Conservation (phyloP, 2,797 vertebrate genomes). For the Falco concolor region DNA sequence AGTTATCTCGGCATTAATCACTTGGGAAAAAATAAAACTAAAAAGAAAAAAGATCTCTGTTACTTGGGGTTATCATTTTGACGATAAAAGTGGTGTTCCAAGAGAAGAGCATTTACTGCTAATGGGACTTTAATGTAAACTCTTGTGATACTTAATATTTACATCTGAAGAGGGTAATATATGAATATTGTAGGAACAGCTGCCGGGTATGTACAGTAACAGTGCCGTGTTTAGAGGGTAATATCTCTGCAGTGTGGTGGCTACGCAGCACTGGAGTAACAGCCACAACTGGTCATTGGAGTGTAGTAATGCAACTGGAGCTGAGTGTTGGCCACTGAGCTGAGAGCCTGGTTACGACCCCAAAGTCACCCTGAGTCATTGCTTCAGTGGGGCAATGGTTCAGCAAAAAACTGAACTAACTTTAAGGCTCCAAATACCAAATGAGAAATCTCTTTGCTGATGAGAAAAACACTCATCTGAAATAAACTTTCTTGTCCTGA, state of each 20-base stretch:
- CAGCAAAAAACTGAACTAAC: neutral
- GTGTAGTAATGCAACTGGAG: neutral
- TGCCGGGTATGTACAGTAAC: neutral
- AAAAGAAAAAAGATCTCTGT: neutral
- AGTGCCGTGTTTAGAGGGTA: neutral
- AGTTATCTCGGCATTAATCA: neutral
- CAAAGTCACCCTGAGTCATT: neutral
- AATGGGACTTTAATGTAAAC: neutral
- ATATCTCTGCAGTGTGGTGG: neutral
- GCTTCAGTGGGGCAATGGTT: neutral
- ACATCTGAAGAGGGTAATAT: neutral
- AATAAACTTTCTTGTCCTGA: neutral
- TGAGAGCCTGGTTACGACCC: neutral
- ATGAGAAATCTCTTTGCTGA: neutral
- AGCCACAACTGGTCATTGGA: neutral
- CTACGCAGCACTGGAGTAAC: neutral
- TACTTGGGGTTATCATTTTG: neutral
- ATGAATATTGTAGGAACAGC: neutral
- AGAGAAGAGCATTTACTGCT: neutral
- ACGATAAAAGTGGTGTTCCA: neutral
- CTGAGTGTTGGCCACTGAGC: neutral
- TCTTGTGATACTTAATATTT: neutral
- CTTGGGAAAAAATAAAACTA: neutral
- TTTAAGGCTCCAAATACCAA: neutral
- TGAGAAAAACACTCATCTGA: neutral